A percentile compares a stretch with the other conserved stretches of the same genome.
Conservation (phyloP, 1,140 invertebrate genomes). For the Drosophila ironensis region DNA sequence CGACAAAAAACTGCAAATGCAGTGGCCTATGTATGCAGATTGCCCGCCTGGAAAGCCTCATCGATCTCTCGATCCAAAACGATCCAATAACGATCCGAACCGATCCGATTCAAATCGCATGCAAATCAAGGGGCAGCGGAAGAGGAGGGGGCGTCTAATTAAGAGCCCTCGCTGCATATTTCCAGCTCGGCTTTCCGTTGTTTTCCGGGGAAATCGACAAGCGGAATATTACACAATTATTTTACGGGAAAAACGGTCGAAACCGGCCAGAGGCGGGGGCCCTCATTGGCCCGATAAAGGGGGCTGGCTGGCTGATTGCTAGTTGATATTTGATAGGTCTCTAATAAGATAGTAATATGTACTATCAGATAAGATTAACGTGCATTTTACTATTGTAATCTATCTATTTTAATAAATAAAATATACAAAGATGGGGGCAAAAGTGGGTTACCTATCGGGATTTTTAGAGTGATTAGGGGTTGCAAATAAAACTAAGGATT, state of each 20-base stretch:
- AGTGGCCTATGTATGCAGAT: no score
- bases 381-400: no score
- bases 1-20: not conserved
- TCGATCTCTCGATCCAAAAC: not conserved
- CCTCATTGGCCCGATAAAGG: not conserved
- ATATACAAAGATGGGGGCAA: no score
- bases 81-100: constrained; percentile 20
- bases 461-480: no score
- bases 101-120: constrained; percentile 23
- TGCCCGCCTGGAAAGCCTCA: no score
- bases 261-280: not conserved
- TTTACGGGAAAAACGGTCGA: constrained; percentile 8
- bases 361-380: no score
- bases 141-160: not conserved
- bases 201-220: constrained; percentile 11
- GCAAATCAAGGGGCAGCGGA: constrained; percentile 2
- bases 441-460: no score
- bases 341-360: not conserved
- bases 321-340: no score
- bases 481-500: no score
- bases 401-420: no score
- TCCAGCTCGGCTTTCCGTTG: not conserved
- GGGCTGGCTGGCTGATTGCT: no score
- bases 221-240: constrained; percentile 27
- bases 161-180: constrained; percentile 26